Conservation (phyloP, 2,888 invertebrate genomes). For the Acanthosepion pharaonis region DNA sequence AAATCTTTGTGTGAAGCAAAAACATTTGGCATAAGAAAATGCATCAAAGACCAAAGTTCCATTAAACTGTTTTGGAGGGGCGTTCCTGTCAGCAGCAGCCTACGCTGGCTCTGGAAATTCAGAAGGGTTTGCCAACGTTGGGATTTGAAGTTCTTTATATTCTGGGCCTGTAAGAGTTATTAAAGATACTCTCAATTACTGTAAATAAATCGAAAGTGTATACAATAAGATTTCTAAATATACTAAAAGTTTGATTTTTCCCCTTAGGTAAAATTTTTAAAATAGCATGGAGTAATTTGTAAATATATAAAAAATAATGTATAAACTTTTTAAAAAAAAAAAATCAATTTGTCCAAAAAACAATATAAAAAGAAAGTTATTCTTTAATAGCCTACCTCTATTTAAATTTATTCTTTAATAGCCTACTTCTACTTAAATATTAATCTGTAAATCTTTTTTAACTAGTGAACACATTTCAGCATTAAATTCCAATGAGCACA, state of each 20-base stretch:
- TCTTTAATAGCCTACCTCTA: no score
- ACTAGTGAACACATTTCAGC: no score
- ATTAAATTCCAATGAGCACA: no score
- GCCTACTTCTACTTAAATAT: no score
- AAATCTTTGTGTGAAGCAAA: conserved; percentile 84
- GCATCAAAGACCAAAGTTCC: conserved; percentile 97
- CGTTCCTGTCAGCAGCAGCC: conserved; percentile 87
- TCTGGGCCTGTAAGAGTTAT: conserved; percentile 85
- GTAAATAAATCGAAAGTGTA: background rate
- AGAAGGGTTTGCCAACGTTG: conserved; percentile 97
- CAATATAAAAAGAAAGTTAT: no score
- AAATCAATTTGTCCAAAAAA: no score
- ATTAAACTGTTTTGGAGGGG: conserved; percentile 98
- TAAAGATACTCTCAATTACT: background rate
- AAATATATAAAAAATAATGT: background rate
- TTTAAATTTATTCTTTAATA: no score
- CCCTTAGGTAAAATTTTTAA: background rate
- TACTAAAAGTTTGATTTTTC: background rate
- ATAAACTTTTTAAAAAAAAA: no score
- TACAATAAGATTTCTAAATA: background rate
- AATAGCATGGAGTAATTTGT: background rate
- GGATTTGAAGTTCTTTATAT: conserved; percentile 99
- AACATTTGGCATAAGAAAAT: conserved; percentile 98
- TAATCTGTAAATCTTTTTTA: no score
- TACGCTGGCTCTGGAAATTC: conserved; percentile 95